Conservation (phyloP, 2,888 invertebrate species). For the Lottia gigantea region DNA sequence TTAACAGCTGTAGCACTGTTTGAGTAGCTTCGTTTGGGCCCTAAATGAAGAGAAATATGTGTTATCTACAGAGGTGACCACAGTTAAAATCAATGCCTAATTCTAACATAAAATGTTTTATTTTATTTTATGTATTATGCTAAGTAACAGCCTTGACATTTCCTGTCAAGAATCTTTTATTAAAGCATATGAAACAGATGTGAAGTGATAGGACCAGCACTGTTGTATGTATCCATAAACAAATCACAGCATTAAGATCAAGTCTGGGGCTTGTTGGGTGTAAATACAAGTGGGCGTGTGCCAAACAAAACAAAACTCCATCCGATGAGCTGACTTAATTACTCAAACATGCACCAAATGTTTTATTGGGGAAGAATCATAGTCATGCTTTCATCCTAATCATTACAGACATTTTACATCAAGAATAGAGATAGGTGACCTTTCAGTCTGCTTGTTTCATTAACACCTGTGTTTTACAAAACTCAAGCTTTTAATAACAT, state of each 20-base stretch:
- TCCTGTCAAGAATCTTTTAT: slow-evolving; percentile 3
- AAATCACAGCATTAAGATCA: slow-evolving; percentile 10
- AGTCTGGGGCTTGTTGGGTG: slow-evolving; percentile 19
- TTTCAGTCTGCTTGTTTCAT: slow-evolving; percentile 11
- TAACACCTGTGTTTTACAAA: slow-evolving; percentile 9
- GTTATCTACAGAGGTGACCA: too few relatives aligned
- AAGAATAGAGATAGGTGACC: slow-evolving; percentile 11
- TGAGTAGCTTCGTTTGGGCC: too few relatives aligned
- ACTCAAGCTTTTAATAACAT: slow-evolving; percentile 11
- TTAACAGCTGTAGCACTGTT: too few relatives aligned
- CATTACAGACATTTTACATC: slow-evolving; percentile 10
- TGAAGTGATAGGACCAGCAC: background rate
- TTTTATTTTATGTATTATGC: too few relatives aligned
- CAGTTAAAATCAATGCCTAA: too few relatives aligned
- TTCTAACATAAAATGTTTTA: too few relatives aligned
- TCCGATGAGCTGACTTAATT: slow-evolving; percentile 26
- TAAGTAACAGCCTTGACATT: background rate
- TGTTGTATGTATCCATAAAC: slow-evolving; percentile 9
- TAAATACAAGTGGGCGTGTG: slow-evolving; percentile 33
- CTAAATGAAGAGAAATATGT: too few relatives aligned
- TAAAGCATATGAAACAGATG: slow-evolving; percentile 8
- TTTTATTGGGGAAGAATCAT: slow-evolving; percentile 22
- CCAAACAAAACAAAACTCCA: slow-evolving; percentile 28
- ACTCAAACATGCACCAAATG: slow-evolving; percentile 32
- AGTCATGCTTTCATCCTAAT: slow-evolving; percentile 9